Evolutionary conservation across 2,888 invertebrate species (phyloP), one percentile per base, ranked within the genome.

Genomic region (Tholera decimalis): DNA sequence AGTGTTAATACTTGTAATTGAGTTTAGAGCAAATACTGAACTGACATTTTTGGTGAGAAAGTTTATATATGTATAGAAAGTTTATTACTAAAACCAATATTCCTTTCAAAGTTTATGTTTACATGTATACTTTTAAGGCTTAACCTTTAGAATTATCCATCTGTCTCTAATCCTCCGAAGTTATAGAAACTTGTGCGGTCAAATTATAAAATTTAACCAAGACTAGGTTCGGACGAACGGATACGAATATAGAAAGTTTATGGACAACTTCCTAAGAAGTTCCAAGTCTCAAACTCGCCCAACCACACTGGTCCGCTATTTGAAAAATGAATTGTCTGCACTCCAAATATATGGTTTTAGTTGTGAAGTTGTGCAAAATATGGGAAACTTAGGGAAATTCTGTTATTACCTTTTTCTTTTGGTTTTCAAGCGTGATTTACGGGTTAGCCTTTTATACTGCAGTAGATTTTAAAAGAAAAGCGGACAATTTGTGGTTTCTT

Each of bases 271-370:
- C 81, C 81, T 68, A 69, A 77, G 85, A 89, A 92, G 86, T 91
- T 89, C 71, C 69, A 85, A 89, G 89, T 89, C 89, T 89, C 82
- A 82, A 91, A 90, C 86, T 92, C 83, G 69, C 62, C 83, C 85
- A 75, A 84, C 88, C 87, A 86, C 84, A 78, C 65, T 71, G 85
- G 88, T 85, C 85, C 88, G 90, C 87, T 86, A 85, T 91, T 92
- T 94, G 93, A 94, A 94, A 94, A 94, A 94, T 94, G 93, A 93
- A 93, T 94, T 93, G 94, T 94, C 93, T 92, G 89, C 92, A 89
- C 92, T 92, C 84, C 89, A 89, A 89, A 93, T 93, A 93, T 93
- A 93, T 93, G 91, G 89, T 88, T 87, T 87, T 88, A 93, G 90
- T 92, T 92, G 85, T 77, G 80, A 79, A 83, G 78, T 85, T 83